Base-by-base conservation (phyloP, 2,113 vertebrate species). In the Haemorhous mexicanus region DNA sequence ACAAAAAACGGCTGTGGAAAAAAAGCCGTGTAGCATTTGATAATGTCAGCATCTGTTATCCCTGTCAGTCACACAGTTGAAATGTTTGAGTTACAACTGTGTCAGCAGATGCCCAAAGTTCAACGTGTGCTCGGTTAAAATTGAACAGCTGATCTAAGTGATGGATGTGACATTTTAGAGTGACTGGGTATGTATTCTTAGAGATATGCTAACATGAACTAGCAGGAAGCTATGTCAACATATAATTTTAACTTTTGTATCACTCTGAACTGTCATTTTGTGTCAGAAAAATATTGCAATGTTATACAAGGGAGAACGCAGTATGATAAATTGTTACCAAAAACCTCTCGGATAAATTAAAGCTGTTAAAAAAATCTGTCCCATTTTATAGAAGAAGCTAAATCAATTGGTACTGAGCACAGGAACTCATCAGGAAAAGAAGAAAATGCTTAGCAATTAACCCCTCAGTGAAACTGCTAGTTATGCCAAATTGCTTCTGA, bases 11-110 rank as follows among this genome's bases (percentile, higher is more conserved):
- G 92, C 97, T 55, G 73, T 97, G 97, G 97, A 97, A 98, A 98
- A 89, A 98, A 98, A 98, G 97, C 96, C 84, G 96, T 94, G 93
- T 98, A 98, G 97, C 98, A 98, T 99, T 99, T 99, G 99, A 99
- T 99, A 99, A 99, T 99, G 99, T 99, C 99, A 99, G 98, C 99
- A 99, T 99, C 98, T 99, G 99, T 98, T 99, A 98, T 97, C 98
- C 98, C 97, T 99, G 99, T 99, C 99, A 99, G 98, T 98, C 98
- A 99, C 98, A 98, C 98, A 97, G 97, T 96, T 98, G 98, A 98
- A 98, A 98, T 98, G 97, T 98, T 97, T 97, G 98, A 98, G 97
- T 98, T 98, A 97, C 92, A 98, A 97, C 98, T 97, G 97, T 98
- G 98, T 98, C 98, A 98, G 98, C 98, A 98, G 97, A 98, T 98